Conservation (phyloP, 2,113 vertebrate species). For the Hydropotes inermis region DNA sequence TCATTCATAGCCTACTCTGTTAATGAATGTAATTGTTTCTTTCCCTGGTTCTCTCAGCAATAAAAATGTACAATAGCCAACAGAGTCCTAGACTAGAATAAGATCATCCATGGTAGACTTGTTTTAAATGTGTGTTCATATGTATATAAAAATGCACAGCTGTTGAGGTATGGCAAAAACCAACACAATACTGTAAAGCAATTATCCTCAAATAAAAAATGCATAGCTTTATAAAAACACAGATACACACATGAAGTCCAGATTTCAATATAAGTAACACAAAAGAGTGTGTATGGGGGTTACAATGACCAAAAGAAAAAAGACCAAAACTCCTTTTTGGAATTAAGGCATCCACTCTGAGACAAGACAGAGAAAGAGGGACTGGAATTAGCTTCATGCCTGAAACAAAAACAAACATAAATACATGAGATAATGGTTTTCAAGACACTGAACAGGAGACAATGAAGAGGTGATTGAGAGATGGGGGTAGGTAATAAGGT, state of each 20-base stretch:
- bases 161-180: background rate
- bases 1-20: constrained; percentile 37
- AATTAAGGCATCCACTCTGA: constrained; percentile 27
- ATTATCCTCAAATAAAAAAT: background rate
- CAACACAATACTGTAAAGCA: background rate
- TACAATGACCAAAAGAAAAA: background rate
- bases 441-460: background rate
- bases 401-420: constrained; percentile 11
- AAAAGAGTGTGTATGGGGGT: background rate
- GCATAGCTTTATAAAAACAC: background rate
- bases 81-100: constrained; percentile 27
- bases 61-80: constrained; percentile 31
- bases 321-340: background rate
- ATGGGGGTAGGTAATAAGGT: background rate
- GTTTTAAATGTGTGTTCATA: background rate
- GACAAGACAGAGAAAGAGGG: constrained; percentile 18
- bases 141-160: background rate
- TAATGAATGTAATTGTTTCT: constrained; percentile 51
- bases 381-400: background rate
- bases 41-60: constrained; percentile 5
- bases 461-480: background rate
- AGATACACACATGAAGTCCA: background rate
- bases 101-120: background rate
- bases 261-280: constrained; percentile 8
- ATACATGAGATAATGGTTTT: constrained; percentile 9